These are phyloP conservation scores for Lycocerus yunnanus DNA, from an alignment of 2,888 invertebrate species.

Conservation along the genomic window DNA sequence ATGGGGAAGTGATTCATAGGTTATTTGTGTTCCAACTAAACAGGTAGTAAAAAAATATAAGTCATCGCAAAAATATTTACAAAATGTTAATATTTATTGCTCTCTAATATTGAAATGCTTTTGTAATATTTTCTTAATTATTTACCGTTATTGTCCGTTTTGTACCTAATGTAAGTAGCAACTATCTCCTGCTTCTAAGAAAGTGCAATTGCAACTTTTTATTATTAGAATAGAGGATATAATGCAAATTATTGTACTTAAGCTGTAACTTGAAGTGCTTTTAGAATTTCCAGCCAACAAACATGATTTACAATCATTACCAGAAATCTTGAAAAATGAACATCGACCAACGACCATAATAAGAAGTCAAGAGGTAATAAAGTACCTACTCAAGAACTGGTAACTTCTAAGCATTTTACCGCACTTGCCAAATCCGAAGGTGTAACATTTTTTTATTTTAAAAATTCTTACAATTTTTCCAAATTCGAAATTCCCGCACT, in stretches of 20 bases:
- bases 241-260: neutral
- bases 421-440: no score
- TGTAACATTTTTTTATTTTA: no score
- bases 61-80: neutral
- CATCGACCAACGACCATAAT: neutral
- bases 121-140: neutral
- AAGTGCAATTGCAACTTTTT: neutral
- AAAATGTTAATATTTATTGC: neutral
- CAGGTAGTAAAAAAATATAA: neutral
- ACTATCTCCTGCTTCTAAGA: neutral
- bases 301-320: neutral
- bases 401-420: no score
- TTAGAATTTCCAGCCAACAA: neutral
- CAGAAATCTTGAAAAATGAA: neutral
- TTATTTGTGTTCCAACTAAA: neutral
- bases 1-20: neutral
- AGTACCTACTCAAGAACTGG: no score
- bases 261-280: neutral
- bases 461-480: no score
- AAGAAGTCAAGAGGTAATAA: neutral
- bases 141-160: neutral
- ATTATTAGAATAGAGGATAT: neutral
- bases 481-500: no score
- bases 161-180: neutral
- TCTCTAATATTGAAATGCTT: neutral